Evolutionary conservation across 2,888 invertebrate species (phyloP), one percentile per base, ranked within the genome.

Genomic region (Dryobota labecula): DNA sequence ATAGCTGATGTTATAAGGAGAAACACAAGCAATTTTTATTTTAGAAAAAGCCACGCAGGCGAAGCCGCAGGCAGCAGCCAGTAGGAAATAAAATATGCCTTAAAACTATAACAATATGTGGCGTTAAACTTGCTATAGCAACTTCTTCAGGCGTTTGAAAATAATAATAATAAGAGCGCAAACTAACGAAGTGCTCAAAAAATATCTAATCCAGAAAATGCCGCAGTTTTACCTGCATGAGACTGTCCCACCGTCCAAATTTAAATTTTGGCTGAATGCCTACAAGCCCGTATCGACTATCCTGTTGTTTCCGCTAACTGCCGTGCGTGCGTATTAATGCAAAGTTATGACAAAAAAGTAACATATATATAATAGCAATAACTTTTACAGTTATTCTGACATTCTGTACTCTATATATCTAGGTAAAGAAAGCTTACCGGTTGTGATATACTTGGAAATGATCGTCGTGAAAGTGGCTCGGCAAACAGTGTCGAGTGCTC

Each of bases 361-460:
- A 38, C 30, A 62, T 18, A 49, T 30, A 62, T 53, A 4, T n/a
- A 58, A 5, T 13, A 45, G 9, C 24, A 62, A 60, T 51, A 24
- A 49, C 13, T 65, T 47, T 56, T 30, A 69, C 2, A 41, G n/a
- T 41, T 47, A 45, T 53, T 47, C 33, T 61, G 9, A 38, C 2
- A 58, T 7, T 7, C 4, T 30, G 9, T 43, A 56, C 7, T 13
- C 7, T 9, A 3, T 43, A 51, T 51, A 58, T 49, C 3, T 58
- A 64, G 38, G 18, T 45, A 47, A 43, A 62, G 20, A 43, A 56
- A 71, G 90, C 96, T 96, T 91, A 97, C 97, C 96, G 95, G 89
- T 89, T 96, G 94, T 95, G 96, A 94, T 96, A 96, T 93, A 95
- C 95, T 96, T 96, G 90, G 96, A 96, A 94, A 89, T 92, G 92